Base-by-base conservation (phyloP, 2,888 invertebrate genomes). In the Plagiodera versicolora region DNA sequence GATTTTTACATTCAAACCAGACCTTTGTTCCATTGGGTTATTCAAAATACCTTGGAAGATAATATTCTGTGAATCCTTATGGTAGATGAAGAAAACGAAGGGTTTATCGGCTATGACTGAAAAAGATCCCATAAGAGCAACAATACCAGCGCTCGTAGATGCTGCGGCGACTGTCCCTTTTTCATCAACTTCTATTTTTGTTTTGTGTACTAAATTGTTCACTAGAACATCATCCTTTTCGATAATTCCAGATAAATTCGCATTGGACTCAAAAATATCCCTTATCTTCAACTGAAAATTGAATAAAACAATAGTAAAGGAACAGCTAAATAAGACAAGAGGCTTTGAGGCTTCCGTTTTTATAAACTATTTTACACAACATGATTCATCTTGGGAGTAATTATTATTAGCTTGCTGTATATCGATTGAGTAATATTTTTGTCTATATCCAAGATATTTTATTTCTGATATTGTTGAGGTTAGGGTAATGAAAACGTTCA, bases 151-250 rank as follows among this genome's bases (percentile, higher is more conserved):
- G 1, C 82, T 83, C 48, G 87, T 84, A 0, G 83, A 84, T 9
- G 88, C 88, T 1, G 87, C 85, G 0, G 89, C 89, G 4, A 83
- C 78, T 0, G 89, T 88, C 47, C 89, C 89, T 16, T 80, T 76
- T 75, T 90, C 89, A 61, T 86, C 86, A 0, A 89, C 86, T 47
- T 86, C 81, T 73, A 90, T 83, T 70, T 83, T 83, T 0, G 88
- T 86, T 71, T 86, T 86, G 71, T 89, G 89, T 48, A 85, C 74
- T 10, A 89, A 79, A 57, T 81, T 84, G 67, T 81, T 84, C 3
- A 89, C 80, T 57, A 80, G 79, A 0, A 84, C 74, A 0, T 77
- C 70, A 1, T 68, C 64, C 0, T 76, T 75, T 1, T 80, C 77
- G 39, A 84, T 79, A 48, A 89, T 85, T 16, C 83, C 83, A 0